Percentiles rank a stretch among this genome's conserved stretches.
Evolutionary conservation across 2,113 vertebrate species (phyloP).

Genomic region (Spizaetus ornatus): DNA sequence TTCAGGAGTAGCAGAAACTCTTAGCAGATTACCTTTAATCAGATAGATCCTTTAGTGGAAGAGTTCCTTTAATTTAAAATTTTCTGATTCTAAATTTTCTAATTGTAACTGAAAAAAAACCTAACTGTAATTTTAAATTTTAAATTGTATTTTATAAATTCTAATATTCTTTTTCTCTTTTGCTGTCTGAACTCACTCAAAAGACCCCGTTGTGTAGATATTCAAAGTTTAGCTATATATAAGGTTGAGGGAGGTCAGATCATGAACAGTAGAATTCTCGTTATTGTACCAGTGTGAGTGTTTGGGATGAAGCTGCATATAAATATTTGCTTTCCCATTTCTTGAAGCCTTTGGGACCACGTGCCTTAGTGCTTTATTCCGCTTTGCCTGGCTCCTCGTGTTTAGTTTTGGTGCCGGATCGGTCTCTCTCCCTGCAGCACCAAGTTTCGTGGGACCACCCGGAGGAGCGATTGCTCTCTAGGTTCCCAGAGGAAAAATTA

Average conservation of each 20-base stretch:
- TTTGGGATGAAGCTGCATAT: background rate
- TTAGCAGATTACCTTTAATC: background rate
- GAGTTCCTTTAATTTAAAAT: background rate
- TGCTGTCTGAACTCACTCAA: background rate
- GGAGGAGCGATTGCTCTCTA: rapidly evolving
- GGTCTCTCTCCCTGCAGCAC: background rate
- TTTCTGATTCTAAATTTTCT: background rate
- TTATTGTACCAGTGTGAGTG: background rate
- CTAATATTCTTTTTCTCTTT: background rate
- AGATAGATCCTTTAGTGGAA: background rate
- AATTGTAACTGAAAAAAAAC: background rate
- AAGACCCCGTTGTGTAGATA: background rate
- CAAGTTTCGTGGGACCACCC: rapidly evolving
- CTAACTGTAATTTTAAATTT: background rate
- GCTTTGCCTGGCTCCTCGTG: background rate
- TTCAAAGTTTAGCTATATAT: background rate
- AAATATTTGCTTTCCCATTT: background rate
- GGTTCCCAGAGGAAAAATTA: background rate
- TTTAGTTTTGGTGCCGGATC: background rate
- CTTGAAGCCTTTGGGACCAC: background rate
- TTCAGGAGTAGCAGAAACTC: background rate
- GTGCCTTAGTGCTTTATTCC: background rate
- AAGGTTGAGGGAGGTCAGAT: background rate
- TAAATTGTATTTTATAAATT: background rate
- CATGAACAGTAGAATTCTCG: background rate